These are phyloP conservation scores for Stenotaenia linearis DNA, from an alignment of 2,888 invertebrate genomes.

Conservation along the genomic window DNA sequence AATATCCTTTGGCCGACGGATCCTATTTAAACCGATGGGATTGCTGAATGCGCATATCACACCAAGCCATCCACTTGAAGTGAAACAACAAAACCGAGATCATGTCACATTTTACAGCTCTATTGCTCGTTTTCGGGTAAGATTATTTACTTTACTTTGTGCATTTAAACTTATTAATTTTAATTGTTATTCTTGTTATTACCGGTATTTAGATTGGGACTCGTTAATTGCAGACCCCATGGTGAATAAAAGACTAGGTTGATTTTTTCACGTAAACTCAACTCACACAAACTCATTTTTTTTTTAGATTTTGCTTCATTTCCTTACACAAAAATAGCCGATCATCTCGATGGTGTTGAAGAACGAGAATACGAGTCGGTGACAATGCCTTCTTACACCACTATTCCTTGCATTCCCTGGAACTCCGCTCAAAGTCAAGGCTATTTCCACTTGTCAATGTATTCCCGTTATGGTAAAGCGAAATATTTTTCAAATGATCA, in stretches of 20 bases:
- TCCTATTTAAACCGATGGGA: background rate
- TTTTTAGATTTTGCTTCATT: background rate
- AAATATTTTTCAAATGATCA: background rate
- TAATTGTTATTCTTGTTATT: too few relatives aligned
- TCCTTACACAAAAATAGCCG: background rate
- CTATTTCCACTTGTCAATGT: constrained; percentile 6
- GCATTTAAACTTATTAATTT: too few relatives aligned
- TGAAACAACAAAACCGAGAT: background rate
- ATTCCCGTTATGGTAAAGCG: background rate
- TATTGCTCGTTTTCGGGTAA: too few relatives aligned
- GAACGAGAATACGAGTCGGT: background rate
- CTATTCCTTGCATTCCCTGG: background rate
- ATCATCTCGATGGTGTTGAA: constrained; percentile 6
- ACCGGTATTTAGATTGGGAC: too few relatives aligned
- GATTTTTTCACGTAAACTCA: too few relatives aligned
- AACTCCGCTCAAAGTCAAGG: constrained; percentile 8
- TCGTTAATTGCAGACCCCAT: too few relatives aligned
- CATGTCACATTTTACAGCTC: too few relatives aligned
- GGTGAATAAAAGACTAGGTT: too few relatives aligned
- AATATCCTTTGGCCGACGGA: background rate
- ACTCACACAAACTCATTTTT: too few relatives aligned
- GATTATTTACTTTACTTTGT: too few relatives aligned
- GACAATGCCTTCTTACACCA: background rate
- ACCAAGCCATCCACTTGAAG: too few relatives aligned
- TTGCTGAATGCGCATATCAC: background rate